Evolutionary conservation across 2,113 vertebrate genomes (phyloP), one percentile per base, ranked within the genome.

Genomic region (Colistium nudipinnis): DNA sequence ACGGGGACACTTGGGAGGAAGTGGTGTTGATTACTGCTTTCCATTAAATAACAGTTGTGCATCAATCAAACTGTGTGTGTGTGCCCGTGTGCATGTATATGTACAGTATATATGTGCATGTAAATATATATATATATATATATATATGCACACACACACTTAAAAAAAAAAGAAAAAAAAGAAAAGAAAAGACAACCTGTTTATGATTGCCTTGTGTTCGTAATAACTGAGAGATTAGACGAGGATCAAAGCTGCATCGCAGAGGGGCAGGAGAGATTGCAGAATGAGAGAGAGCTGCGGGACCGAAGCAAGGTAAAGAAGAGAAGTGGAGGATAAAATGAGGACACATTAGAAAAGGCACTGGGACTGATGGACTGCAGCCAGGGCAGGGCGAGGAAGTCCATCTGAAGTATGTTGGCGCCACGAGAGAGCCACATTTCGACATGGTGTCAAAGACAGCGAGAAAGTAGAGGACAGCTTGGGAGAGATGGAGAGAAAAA

Each of bases 201-300:
- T n/a, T n/a, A n/a, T n/a, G n/a, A n/a, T n/a, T n/a, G n/a, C n/a
- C n/a, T n/a, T n/a, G n/a, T n/a, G n/a, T n/a, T n/a, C n/a, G n/a
- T n/a, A n/a, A n/a, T 55, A 51, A 45, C 36, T 51, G 36, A 60
- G 70, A 67, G 70, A 71, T 57, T 48, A 55, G 52, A 52, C 9
- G 31, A 63, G 81, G 88, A 87, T 90, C 78, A 91, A 88, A 88
- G 87, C 43, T 14, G 8, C 59, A 48, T 76, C 60, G 64, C 66
- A 45, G 62, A 80, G 69, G 70, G 65, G 76, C 35, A 36, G 9
- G 22, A 47, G 22, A 25, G 45, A 47, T 14, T 9, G 45, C 22
- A 35, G 39, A 47, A 41, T 55, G 54, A 27, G 25, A 53, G 10
- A 33, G 57, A 51, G 16, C 17, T 39, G 52, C 56, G 72, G 78